Percentiles rank a stretch among this genome's conserved stretches.
These are phyloP conservation scores for Anadara kagoshimensis DNA, from an alignment of 1,140 invertebrate species.

Conservation along the genomic window DNA sequence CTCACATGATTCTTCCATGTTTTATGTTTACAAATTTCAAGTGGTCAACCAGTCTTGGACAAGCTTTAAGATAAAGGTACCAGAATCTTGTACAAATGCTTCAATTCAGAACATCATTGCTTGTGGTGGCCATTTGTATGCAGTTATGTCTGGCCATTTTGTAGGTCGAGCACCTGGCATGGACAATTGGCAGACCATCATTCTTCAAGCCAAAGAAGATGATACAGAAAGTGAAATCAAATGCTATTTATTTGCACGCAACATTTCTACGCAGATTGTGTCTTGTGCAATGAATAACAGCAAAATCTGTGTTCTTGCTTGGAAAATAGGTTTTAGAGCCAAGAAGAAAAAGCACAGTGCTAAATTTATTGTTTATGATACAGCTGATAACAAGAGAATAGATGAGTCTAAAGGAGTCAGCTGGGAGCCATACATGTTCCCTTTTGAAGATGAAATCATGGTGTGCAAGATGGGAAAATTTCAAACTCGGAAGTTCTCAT, in stretches of 20 bases:
- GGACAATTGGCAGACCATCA: slow-evolving; percentile 36
- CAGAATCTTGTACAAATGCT: slow-evolving; percentile 39
- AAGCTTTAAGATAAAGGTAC: slow-evolving; percentile 40
- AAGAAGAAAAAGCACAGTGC: slow-evolving; percentile 30
- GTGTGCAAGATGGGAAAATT: slow-evolving; percentile 51
- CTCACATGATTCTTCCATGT: slow-evolving; percentile 31
- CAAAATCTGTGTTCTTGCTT: slow-evolving; percentile 53
- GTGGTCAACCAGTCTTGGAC: slow-evolving; percentile 44
- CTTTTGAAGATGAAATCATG: slow-evolving; percentile 45
- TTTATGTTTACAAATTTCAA: slow-evolving; percentile 43
- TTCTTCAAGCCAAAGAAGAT: slow-evolving; percentile 45
- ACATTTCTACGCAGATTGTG: slow-evolving; percentile 40
- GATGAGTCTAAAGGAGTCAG: slow-evolving; percentile 43
- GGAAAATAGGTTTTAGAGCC: slow-evolving; percentile 41
- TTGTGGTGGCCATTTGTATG: slow-evolving; percentile 44
- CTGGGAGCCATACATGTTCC: slow-evolving; percentile 46
- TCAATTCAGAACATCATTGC: slow-evolving; percentile 43
- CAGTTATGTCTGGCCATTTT: slow-evolving; percentile 39
- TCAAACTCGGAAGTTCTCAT: slow-evolving; percentile 40
- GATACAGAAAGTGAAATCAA: slow-evolving; percentile 38
- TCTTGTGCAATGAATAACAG: slow-evolving; percentile 34
- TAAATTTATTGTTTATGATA: slow-evolving; percentile 43
- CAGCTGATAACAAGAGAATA: slow-evolving; percentile 14
- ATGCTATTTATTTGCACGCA: slow-evolving; percentile 48
- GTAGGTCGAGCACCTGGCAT: not conserved